Base-by-base conservation (phyloP, 2,113 vertebrate species). In the Salvelinus fontinalis region DNA sequence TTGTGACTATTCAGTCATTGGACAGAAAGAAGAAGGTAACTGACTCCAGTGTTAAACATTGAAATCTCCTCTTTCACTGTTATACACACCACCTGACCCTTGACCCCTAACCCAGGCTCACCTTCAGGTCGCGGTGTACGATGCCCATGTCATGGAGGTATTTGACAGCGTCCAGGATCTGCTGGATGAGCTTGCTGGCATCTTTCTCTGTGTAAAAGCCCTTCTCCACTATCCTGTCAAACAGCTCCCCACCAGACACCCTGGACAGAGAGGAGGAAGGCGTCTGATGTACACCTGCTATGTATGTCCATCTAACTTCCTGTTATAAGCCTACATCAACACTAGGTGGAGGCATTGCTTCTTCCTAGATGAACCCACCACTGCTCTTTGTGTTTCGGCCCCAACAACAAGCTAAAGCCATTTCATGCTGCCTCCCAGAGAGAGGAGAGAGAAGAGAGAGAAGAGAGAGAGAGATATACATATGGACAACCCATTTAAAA, bases 181-280 rank as follows among this genome's bases (percentile, higher is more conserved):
- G 98, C 83, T 94, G 94, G 88, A 99, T 99, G 86, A 99, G 96
- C 67, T 96, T 86, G 22, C 98, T 99, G 92, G 98, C 98, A 0
- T 99, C 98, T 70, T 97, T 95, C 88, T 99, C 97, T 0, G 98
- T 99, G 92, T 99, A 99, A 92, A 99, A 99, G 11, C 98, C 98
- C 83, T 99, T 98, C 85, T 98, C 97, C 81, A 99, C 97, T 11
- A 99, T 99, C 80, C 98, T 95, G 86, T 99, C 98, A 1, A 99
- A 99, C 79, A 99, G 95, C 67, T 99, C 97, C 16, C 98, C 98
- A 0, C 98, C 97, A 0, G 97, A 98, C 68, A 99, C 97, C 79
- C 97, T 98, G 86, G 0, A 79, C 48, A 70, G 22, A 62, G 34
- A 76, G 51, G 60, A 71, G 24, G 60, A 62, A 57, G 44, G 26